A percentile compares a stretch with the other conserved stretches of the same genome.
These are phyloP conservation scores for Pycnomerus fuliginosus DNA, from an alignment of 2,888 invertebrate species.

Conservation along the genomic window DNA sequence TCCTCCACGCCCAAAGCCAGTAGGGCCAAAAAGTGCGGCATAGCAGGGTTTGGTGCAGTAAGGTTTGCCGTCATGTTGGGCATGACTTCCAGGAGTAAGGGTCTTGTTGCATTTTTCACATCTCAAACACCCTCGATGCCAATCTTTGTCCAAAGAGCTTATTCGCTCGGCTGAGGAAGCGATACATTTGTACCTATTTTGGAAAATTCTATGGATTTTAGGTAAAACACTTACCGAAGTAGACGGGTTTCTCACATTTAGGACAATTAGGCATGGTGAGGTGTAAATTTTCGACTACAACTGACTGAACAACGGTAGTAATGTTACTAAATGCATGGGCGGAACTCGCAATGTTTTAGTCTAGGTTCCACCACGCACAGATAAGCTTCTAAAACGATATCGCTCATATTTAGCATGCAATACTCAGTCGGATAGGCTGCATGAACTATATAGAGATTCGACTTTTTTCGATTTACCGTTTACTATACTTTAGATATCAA, in stretches of 20 bases:
- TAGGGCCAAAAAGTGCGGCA: slow-evolving; percentile 66
- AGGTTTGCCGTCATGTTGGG: slow-evolving; percentile 70
- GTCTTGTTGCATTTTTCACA: slow-evolving; percentile 73
- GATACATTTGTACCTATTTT: too few relatives aligned
- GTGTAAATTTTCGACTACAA: background rate
- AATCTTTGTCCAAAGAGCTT: slow-evolving; percentile 70
- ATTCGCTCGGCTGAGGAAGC: slow-evolving; percentile 70
- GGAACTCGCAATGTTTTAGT: too few relatives aligned
- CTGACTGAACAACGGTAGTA: too few relatives aligned
- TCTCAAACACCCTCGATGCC: slow-evolving; percentile 67
- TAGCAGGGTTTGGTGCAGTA: slow-evolving; percentile 72
- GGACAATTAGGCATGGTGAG: slow-evolving; percentile 59
- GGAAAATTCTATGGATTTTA: background rate
- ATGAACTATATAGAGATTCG: too few relatives aligned
- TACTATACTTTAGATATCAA: too few relatives aligned
- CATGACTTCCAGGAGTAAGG: slow-evolving; percentile 64
- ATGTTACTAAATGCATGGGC: too few relatives aligned
- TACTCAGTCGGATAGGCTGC: too few relatives aligned
- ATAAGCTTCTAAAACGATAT: too few relatives aligned
- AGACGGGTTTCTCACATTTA: slow-evolving; percentile 62
- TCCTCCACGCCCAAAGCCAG: slow-evolving; percentile 59
- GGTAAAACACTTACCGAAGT: slow-evolving; percentile 57
- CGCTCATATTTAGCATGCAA: too few relatives aligned
- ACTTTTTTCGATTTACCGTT: too few relatives aligned
- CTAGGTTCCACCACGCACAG: too few relatives aligned